Conservation (phyloP, 2,888 invertebrate genomes). For the Drosophila emarginata region DNA sequence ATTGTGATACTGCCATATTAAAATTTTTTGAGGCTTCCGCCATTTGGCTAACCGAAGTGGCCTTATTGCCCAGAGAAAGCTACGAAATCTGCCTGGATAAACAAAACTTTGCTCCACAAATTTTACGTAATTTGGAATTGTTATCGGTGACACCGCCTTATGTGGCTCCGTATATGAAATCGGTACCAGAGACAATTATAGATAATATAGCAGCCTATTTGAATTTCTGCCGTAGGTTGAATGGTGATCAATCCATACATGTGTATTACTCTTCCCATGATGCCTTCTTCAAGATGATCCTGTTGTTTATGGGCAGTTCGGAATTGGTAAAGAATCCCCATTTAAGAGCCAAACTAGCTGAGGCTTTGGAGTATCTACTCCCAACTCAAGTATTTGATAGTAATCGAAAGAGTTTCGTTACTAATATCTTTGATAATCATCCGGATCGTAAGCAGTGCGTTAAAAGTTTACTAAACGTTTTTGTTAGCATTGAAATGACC, state of each 20-base stretch:
- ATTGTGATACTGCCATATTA: constrained; percentile 87
- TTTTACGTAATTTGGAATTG: constrained; percentile 78
- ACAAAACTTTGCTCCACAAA: constrained; percentile 85
- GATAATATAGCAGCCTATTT: constrained; percentile 94
- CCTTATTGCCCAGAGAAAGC: constrained; percentile 83
- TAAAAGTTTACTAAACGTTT: constrained; percentile 92
- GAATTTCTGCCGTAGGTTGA: constrained; percentile 88
- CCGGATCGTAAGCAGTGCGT: constrained; percentile 90
- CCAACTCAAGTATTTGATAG: constrained; percentile 85
- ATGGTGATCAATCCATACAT: constrained; percentile 86
- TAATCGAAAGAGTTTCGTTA: constrained; percentile 84
- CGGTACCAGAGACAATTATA: constrained; percentile 94
- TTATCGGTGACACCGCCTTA: constrained; percentile 85
- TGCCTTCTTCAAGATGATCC: constrained; percentile 88
- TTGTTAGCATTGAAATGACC: constrained; percentile 99
- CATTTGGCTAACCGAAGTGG: constrained; percentile 93
- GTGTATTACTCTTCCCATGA: constrained; percentile 84
- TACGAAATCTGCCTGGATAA: constrained; percentile 72
- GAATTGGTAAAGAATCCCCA: constrained; percentile 94
- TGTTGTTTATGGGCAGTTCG: constrained; percentile 94
- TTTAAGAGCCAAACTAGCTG: constrained; percentile 93
- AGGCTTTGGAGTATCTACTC: constrained; percentile 92
- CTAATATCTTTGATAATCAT: constrained; percentile 90
- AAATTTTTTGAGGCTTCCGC: constrained; percentile 92
- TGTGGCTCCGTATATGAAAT: constrained; percentile 88